Conservation (phyloP, 2,113 vertebrate species). For the Puma concolor region DNA sequence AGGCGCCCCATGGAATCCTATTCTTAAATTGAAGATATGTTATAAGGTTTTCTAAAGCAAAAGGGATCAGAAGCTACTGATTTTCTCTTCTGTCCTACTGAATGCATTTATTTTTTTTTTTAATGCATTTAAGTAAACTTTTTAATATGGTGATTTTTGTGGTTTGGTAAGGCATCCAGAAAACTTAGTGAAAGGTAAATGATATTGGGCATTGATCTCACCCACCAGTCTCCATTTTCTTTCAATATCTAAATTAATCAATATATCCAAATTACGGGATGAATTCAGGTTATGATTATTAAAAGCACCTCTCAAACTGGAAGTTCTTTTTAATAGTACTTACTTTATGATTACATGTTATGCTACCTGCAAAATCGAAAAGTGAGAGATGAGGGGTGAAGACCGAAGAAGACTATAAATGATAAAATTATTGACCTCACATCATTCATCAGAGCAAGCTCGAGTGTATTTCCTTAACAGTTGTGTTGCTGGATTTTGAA, state of each 20-base stretch:
- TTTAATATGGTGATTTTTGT: not conserved
- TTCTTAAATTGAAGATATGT: conserved; percentile 7
- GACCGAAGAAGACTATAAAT: not conserved
- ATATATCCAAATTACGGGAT: not conserved
- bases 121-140: not conserved
- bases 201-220: not conserved
- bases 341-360: not conserved
- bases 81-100: not conserved
- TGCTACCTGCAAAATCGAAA: not conserved
- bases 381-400: not conserved
- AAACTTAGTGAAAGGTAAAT: not conserved
- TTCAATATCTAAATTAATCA: not conserved
- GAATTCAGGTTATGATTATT: not conserved
- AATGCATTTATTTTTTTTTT: not conserved
- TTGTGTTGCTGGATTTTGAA: not conserved
- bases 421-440: not conserved
- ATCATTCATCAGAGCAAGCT: not conserved
- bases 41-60: conserved; percentile 22
- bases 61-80: not conserved
- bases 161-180: not conserved
- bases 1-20: not conserved
- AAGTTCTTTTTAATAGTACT: not conserved
- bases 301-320: not conserved
- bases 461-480: not conserved
- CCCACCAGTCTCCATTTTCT: not conserved